Conservation (phyloP, 2,888 invertebrate genomes). For the Caenorhabditis sulstoni region DNA sequence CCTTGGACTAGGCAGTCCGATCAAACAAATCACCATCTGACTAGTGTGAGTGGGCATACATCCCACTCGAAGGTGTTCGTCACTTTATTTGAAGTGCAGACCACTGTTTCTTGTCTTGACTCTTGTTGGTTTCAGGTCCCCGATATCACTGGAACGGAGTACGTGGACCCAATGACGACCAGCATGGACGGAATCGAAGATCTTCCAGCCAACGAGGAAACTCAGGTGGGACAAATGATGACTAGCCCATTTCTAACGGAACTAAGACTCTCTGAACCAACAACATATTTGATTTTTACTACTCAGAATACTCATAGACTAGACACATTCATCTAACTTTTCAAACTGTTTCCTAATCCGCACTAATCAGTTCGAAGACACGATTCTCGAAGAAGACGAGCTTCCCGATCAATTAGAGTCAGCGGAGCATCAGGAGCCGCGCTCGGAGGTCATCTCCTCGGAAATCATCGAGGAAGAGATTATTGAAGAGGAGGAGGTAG, state of each 20-base stretch:
- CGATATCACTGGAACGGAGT: conserved; percentile 79
- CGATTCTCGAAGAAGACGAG: conserved; percentile 70
- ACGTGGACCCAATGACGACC: conserved; percentile 79
- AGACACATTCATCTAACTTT: conserved; percentile 9
- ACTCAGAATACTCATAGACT: neutral
- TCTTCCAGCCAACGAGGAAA: conserved; percentile 73
- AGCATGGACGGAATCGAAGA: conserved; percentile 80
- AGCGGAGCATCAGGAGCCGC: conserved; percentile 64
- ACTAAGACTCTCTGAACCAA: neutral
- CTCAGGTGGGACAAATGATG: conserved; percentile 60
- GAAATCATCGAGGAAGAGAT: conserved; percentile 50
- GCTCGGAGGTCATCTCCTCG: conserved; percentile 51
- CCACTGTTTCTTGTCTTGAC: neutral
- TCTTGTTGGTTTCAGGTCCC: conserved; percentile 73
- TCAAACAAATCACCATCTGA: conserved; percentile 58
- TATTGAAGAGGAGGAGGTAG: conserved; percentile 38
- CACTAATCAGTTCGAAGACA: conserved; percentile 67
- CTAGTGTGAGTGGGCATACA: conserved; percentile 43
- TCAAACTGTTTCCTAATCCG: conserved; percentile 18
- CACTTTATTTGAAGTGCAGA: conserved; percentile 29
- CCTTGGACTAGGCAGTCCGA: conserved; percentile 12
- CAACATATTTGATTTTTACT: neutral
- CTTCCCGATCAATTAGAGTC: conserved; percentile 68
- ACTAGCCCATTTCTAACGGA: too few relatives aligned
- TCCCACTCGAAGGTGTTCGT: conserved; percentile 33